Percentiles rank a stretch among this genome's conserved stretches.
These are phyloP conservation scores for Rhinopithecus roxellana DNA, from an alignment of 2,113 vertebrate genomes.

Conservation along the genomic window DNA sequence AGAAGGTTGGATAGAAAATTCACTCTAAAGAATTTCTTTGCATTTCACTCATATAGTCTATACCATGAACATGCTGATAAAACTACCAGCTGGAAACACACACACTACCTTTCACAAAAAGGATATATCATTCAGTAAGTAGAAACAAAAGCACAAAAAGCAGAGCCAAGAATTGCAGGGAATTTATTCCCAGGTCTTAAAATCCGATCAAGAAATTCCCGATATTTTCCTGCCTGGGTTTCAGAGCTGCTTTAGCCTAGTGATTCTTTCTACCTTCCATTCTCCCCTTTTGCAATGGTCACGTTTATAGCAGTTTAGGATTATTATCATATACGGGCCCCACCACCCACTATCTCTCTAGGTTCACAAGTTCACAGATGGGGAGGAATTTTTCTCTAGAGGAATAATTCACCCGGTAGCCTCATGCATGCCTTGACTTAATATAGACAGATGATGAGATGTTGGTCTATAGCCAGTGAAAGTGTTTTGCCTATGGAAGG, in stretches of 20 bases:
- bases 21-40: neutral
- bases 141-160: neutral
- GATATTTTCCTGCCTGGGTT: neutral
- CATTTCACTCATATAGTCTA: neutral
- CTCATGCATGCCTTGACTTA: neutral
- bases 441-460: neutral
- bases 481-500: neutral
- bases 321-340: rapidly evolving
- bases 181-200: neutral
- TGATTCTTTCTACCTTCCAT: neutral
- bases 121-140: neutral
- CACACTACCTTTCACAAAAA: neutral
- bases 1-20: neutral
- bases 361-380: too few species aligned
- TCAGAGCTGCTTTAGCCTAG: neutral
- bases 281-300: neutral
- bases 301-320: too few species aligned
- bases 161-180: neutral
- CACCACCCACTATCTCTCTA: too few species aligned
- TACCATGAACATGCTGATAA: neutral
- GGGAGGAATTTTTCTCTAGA: neutral
- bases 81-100: neutral
- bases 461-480: neutral
- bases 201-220: neutral
- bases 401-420: neutral